Percentiles rank a stretch among this genome's conserved stretches.
Evolutionary conservation across 2,113 vertebrate genomes (phyloP).

Genomic region (Thalassoma bifasciatum): DNA sequence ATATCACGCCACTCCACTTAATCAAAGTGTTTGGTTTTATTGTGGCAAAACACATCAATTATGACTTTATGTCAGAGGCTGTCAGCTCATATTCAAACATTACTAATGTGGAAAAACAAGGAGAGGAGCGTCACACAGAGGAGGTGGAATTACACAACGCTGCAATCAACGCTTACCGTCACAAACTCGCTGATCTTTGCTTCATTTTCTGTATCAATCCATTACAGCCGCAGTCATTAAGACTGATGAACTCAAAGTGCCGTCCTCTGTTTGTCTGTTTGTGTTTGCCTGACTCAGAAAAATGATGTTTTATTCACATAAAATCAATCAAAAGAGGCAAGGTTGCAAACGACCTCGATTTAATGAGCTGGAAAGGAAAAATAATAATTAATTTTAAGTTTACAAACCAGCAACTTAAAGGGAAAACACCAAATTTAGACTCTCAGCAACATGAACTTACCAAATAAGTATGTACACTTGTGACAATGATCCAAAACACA

Average conservation of each 20-base stretch:
- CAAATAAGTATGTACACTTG: too few relatives aligned
- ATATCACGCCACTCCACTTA: neutral
- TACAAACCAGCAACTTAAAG: too few relatives aligned
- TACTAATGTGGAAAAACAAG: neutral
- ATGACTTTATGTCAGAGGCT: neutral
- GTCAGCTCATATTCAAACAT: neutral
- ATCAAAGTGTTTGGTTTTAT: constrained; percentile 29
- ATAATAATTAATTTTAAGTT: too few relatives aligned
- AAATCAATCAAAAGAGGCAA: neutral
- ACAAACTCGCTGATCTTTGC: neutral
- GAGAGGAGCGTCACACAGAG: neutral
- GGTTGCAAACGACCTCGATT: too few relatives aligned
- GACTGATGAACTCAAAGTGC: neutral
- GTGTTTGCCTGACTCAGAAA: too few relatives aligned
- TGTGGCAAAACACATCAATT: constrained; percentile 32
- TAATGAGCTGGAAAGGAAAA: too few relatives aligned
- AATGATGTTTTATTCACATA: neutral
- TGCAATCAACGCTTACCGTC: neutral
- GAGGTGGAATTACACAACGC: neutral
- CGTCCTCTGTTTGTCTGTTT: neutral
- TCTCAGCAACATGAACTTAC: too few relatives aligned
- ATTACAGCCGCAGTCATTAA: neutral
- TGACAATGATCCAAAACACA: too few relatives aligned
- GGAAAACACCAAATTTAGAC: too few relatives aligned
- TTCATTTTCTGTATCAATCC: neutral